Evolutionary conservation across 2,888 invertebrate genomes (phyloP), one percentile per base, ranked within the genome.

Genomic region (Heliconius erato): DNA sequence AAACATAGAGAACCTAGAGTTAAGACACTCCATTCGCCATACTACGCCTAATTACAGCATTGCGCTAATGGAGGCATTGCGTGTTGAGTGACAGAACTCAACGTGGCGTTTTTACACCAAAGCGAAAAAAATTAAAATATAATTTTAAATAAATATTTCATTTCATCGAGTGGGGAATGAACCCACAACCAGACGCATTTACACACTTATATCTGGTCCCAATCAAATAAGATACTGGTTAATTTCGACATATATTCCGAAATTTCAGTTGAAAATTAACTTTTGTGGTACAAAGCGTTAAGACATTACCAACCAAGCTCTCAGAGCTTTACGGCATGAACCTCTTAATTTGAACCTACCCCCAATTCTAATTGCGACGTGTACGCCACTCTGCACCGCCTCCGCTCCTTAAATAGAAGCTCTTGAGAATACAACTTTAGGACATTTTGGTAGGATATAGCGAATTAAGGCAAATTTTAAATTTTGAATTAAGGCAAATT

Each of bases 351-450:
- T 32, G 63, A 80, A 86, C 82, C 79, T 82, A 83, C 71, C 83
- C 71, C 83, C 82, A 82, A 87, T 84, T 82, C 84, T 85, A 87
- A 87, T 87, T 84, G 84, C 85, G 82, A 71, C 85, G 83, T 85
- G 84, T 85, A 84, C 81, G 80, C 74, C 78, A 68, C 74, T 78
- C 59, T 54, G 79, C 49, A 72, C 81, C 83, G 81, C 83, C 83
- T 77, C 32, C 77, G 59, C 82, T 68, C 79, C 78, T 84, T 83
- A 65, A 74, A 82, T 69, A 79, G 72, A 82, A 82, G 68, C 81
- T 79, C 79, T 82, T 77, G 59, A 83, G 72, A 82, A 71, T 32
- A 67, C 16, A 28, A 32, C 19, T 44, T 28, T 6, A 40, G 16
- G 12, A 23, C 11, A 68, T 67, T 74, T 44, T 28, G 9, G 12